These are phyloP conservation scores for Pristionchus japonicus DNA, from an alignment of 2,888 invertebrate species.

Conservation along the genomic window DNA sequence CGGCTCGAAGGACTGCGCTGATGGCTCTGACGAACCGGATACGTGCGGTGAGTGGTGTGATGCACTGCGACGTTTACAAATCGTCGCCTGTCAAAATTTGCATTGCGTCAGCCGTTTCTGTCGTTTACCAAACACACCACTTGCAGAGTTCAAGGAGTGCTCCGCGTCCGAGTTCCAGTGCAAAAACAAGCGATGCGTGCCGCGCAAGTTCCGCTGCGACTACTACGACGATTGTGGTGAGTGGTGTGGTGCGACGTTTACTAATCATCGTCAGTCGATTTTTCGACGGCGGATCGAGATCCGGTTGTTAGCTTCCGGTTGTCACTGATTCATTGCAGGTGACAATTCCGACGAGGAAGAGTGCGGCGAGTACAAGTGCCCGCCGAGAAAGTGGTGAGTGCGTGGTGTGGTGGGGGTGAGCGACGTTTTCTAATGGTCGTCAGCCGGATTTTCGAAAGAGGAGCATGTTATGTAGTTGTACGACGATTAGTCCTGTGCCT, in stretches of 20 bases:
- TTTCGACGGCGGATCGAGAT: not conserved
- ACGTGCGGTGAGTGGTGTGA: constrained; percentile 62
- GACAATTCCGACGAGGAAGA: constrained; percentile 86
- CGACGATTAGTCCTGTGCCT: no score
- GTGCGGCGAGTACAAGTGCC: constrained; percentile 74
- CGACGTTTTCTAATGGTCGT: no score
- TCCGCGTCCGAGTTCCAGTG: constrained; percentile 74
- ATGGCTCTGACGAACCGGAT: constrained; percentile 80
- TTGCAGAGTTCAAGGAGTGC: constrained; percentile 73
- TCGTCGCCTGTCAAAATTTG: not conserved
- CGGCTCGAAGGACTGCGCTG: constrained; percentile 86
- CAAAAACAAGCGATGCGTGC: constrained; percentile 75
- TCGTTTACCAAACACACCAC: not conserved
- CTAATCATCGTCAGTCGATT: not conserved
- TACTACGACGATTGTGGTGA: constrained; percentile 88
- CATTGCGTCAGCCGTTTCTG: constrained; percentile 8
- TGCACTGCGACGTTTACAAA: not conserved
- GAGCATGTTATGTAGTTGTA: no score
- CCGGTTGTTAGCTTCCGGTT: no score
- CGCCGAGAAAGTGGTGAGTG: constrained; percentile 63
- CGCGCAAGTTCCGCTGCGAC: constrained; percentile 77
- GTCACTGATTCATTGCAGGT: constrained; percentile 78
- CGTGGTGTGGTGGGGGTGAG: no score
- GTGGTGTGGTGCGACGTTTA: not conserved
- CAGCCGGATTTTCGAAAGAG: no score